Evolutionary conservation across 2,797 vertebrate genomes (phyloP).

Genomic region (Sarcophilus harrisii): DNA sequence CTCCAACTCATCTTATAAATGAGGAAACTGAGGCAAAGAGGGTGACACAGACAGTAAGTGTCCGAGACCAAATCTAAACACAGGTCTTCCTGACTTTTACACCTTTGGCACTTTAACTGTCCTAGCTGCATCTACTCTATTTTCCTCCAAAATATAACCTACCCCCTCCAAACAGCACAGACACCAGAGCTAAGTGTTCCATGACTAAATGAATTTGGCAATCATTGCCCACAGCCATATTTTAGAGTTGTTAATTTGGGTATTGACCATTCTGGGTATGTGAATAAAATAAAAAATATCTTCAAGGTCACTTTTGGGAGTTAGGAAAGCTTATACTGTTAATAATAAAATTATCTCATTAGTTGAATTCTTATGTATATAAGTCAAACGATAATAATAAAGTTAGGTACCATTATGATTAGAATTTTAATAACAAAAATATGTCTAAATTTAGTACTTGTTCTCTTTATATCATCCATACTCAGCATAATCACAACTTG

Average conservation of each 20-base stretch:
- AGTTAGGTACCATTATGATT: not conserved
- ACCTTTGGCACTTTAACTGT: not conserved
- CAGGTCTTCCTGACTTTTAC: not conserved
- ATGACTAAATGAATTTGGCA: not conserved
- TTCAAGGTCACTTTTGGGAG: slow-evolving; percentile 15
- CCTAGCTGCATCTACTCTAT: not conserved
- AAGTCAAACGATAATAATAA: not conserved
- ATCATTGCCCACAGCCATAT: not conserved
- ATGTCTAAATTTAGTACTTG: slow-evolving; percentile 25
- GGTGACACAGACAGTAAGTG: not conserved
- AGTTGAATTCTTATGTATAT: not conserved
- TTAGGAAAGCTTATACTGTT: slow-evolving; percentile 24
- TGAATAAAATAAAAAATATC: not conserved
- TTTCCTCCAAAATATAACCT: not conserved
- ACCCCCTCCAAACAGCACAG: not conserved
- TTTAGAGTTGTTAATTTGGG: not conserved
- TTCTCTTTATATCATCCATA: slow-evolving; percentile 36
- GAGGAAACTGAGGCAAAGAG: not conserved
- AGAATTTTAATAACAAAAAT: not conserved
- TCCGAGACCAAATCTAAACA: not conserved
- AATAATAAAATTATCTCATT: not conserved
- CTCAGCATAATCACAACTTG: not conserved
- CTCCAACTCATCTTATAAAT: not conserved
- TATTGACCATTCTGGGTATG: not conserved
- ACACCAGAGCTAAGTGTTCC: not conserved